phyloP scores from a whole-genome alignment of 2,113 vertebrate genomes.

The Odobenus rosmarus region DNA sequence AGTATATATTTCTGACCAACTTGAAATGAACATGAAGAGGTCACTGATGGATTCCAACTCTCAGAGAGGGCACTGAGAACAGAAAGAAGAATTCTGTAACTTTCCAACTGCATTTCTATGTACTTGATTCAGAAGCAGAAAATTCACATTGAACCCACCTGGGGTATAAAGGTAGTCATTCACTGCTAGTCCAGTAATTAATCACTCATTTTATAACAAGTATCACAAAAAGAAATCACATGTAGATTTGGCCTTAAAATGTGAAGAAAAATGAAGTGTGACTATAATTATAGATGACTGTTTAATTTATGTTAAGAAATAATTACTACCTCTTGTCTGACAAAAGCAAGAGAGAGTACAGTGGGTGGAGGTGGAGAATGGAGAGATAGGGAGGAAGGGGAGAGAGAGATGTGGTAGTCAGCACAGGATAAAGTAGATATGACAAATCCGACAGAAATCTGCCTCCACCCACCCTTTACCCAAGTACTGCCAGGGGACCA shows the following conservation, averaged over 20 bases:
- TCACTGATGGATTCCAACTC: background rate
- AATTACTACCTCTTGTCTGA: background rate
- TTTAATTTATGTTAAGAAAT: constrained; percentile 15
- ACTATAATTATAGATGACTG: constrained; percentile 3
- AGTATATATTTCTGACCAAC: background rate
- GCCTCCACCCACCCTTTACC: background rate
- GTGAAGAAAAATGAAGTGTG: background rate
- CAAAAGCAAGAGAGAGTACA: background rate
- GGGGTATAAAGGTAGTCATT: background rate
- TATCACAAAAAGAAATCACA: background rate
- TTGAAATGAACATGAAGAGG: background rate
- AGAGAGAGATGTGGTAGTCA: background rate
- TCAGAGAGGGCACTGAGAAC: background rate
- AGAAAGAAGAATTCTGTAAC: background rate
- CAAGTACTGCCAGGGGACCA: background rate
- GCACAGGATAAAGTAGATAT: constrained; percentile 11
- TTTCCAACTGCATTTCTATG: background rate
- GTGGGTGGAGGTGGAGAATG: background rate
- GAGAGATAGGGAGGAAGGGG: background rate
- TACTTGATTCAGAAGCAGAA: background rate
- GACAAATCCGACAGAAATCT: constrained; percentile 51
- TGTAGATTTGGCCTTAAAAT: constrained; percentile 36
- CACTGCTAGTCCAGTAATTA: background rate
- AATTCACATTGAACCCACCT: constrained; percentile 27
- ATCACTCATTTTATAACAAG: background rate